Evolutionary conservation across 2,888 invertebrate species (phyloP).

Genomic region (Biston stratarius): DNA sequence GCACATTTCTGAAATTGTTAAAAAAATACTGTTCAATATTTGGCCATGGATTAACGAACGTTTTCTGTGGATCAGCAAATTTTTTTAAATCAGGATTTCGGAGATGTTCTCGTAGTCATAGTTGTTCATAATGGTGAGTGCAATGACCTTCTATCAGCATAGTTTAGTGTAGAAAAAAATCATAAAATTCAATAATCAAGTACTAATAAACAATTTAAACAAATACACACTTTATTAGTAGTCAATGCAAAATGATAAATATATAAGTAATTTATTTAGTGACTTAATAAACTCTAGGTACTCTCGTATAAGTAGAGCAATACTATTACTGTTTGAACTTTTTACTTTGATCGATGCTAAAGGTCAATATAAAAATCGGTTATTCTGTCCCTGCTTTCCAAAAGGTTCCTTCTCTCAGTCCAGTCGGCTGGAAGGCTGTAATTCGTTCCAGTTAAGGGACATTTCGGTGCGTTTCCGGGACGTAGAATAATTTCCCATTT

Average conservation of each 20-base stretch:
- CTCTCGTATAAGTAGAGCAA: too few species aligned
- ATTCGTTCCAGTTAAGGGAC: constrained; percentile 40
- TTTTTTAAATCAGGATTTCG: too few species aligned
- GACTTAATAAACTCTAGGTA: too few species aligned
- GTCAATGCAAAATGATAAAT: too few species aligned
- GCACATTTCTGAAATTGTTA: too few species aligned
- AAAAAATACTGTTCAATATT: too few species aligned
- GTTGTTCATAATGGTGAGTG: too few species aligned
- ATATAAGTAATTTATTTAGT: too few species aligned
- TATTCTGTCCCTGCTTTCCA: constrained; percentile 3
- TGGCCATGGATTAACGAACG: too few species aligned
- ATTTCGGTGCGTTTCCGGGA: constrained; percentile 40
- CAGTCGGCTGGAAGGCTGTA: constrained; percentile 40
- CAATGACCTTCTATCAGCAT: neutral
- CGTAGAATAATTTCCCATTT: constrained; percentile 36
- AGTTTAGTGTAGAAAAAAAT: neutral
- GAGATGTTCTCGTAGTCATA: too few species aligned
- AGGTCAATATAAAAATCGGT: neutral
- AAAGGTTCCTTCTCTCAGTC: constrained; percentile 31
- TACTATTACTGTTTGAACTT: too few species aligned
- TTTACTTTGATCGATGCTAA: neutral
- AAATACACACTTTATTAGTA: neutral
- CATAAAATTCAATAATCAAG: neutral
- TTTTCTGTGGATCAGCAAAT: too few species aligned
- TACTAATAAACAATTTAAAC: neutral